Base-by-base conservation (phyloP, 2,797 vertebrate species). In the Anolis apletophallus region DNA sequence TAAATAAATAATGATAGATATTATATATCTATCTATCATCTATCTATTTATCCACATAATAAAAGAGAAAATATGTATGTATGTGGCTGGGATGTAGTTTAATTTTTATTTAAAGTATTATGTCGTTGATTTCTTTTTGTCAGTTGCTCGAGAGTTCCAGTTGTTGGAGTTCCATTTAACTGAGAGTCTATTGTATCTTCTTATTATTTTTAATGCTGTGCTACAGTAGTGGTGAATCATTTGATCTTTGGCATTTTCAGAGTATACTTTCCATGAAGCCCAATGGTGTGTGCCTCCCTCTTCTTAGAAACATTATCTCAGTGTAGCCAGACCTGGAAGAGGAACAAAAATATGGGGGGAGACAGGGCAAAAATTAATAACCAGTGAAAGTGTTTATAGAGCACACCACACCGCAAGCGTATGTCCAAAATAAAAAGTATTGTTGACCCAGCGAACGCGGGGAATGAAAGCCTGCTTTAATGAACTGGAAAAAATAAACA, bases 381-480 rank as follows among this genome's bases (percentile, higher is more conserved):
- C 69, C 36, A 40, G 67, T 40, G 26, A 54, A 71, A 46, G 19
- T 59, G 86, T 73, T 87, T 87, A 77, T 61, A 80, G 52, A 57
- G 64, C 72, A 79, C 26, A 73, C 32, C 1, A 21, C 21, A 26
- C n/a, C n/a, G 17, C 16, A 21, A 57, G 80, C 6, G 9, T 80
- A 83, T 84, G 46, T 79, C 46, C 81, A 87, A 87, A 87, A 87
- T 55, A 87, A 73, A 83, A 72, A 19, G 46, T 29, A 80, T 52
- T 84, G 86, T 84, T 87, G 84, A 55, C 46, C 52, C 84, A 88
- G 74, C 73, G 73, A 54, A 57, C 23, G 11, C 13, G 9, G n/a
- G 2, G 50, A 85, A 46, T 64, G 67, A 46, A 85, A 78, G 29
- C 26, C 26, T 64, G 32, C 72, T 40, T 72, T 73, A 72, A 55